Evolutionary conservation across 2,113 vertebrate genomes (phyloP), one percentile per base, ranked within the genome.

Genomic region (Tapirus terrestris): DNA sequence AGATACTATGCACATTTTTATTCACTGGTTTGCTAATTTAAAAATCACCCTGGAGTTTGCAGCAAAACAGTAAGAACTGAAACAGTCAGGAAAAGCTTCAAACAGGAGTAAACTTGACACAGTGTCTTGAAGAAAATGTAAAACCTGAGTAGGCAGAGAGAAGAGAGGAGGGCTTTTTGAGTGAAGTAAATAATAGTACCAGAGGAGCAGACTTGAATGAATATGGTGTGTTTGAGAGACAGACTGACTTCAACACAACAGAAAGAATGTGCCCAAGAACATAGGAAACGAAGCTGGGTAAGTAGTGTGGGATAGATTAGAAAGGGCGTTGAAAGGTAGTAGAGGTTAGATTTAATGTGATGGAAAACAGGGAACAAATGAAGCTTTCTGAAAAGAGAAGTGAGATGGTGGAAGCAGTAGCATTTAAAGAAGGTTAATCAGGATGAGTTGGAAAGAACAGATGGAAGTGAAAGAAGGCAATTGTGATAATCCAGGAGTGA

Each of bases 261-360:
- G 60, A 43, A 94, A 82, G 63, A 61, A 93, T 6, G n/a, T 33
- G 48, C 33, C 45, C 27, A 61, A 85, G 56, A 60, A 48, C 51
- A 84, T 8, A 90, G 88, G 72, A 94, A 96, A 82, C 70, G 27
- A 72, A 94, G 61, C 51, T 85, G 86, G 92, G 63, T 70, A 91
- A 84, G 51, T 5, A 58, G 61, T 5, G 14, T 43, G 29, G 51
- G 93, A 36, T 48, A 90, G 72, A 84, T 51, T 36, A 91, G 79
- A 60, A 91, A 95, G n/a, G 43, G 18, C 0, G 3, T 20, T 81
- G 27, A 45, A 77, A 77, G 39, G 60, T 36, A 96, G 81, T 94
- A 75, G 73, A 85, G 27, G 63, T 83, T 45, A 88, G 76, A 85
- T 27, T 93, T 73, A 73, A 93, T n/a, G 53, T 25, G 51, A 73